Percentiles rank a stretch among this genome's conserved stretches.
Evolutionary conservation across 2,113 vertebrate genomes (phyloP).

Genomic region (Platichthys stellatus): DNA sequence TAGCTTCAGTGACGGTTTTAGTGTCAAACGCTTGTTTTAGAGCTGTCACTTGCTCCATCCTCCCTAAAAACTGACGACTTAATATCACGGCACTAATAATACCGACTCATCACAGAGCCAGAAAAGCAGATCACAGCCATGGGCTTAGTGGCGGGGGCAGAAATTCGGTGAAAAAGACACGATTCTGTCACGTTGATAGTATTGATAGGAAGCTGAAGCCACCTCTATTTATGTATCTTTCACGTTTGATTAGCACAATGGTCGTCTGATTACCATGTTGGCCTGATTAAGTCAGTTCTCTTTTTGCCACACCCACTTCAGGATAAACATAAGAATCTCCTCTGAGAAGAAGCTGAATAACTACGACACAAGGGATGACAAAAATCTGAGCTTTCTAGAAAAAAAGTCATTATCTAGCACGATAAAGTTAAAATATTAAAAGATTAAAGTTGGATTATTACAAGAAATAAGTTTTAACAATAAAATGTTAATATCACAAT

Average conservation of each 20-base stretch:
- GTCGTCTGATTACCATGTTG: slow-evolving; percentile 19
- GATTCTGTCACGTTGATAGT: slow-evolving; percentile 36
- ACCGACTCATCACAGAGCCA: slow-evolving; percentile 63
- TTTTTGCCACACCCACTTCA: neutral
- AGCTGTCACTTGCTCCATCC: slow-evolving; percentile 69
- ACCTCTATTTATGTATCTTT: slow-evolving; percentile 38
- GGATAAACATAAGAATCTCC: neutral
- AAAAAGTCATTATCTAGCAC: too few species aligned
- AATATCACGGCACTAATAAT: slow-evolving; percentile 70
- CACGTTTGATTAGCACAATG: slow-evolving; percentile 46
- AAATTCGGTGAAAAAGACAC: slow-evolving; percentile 22
- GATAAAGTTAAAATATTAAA: too few species aligned
- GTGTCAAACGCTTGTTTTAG: slow-evolving; percentile 73
- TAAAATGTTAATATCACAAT: too few species aligned
- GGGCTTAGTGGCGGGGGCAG: slow-evolving; percentile 35
- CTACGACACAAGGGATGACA: too few species aligned
- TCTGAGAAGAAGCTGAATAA: too few species aligned
- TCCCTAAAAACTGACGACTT: slow-evolving; percentile 65
- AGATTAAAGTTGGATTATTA: too few species aligned
- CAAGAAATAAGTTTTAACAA: too few species aligned
- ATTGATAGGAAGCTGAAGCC: slow-evolving; percentile 30
- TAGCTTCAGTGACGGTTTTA: slow-evolving; percentile 78
- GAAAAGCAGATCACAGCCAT: slow-evolving; percentile 53
- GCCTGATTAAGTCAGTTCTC: neutral
- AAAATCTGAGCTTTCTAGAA: too few species aligned